Evolutionary conservation across 2,888 invertebrate genomes (phyloP), one percentile per base, ranked within the genome.

Genomic region (Poecilus cupreus): DNA sequence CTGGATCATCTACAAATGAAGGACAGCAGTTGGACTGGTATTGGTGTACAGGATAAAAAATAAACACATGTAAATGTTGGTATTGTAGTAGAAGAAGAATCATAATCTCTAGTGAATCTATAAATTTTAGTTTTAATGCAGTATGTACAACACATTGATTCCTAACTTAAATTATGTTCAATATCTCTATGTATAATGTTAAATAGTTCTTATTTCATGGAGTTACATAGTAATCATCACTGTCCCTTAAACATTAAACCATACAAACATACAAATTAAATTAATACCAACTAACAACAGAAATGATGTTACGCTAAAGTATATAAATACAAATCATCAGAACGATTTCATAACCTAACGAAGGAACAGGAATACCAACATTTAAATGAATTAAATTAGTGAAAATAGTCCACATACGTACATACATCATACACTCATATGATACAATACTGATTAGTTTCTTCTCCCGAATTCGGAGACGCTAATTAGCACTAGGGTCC

Each of bases 71-170:
- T n/a, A n/a, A n/a, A n/a, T n/a, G n/a, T n/a, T n/a, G n/a, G n/a
- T n/a, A 26, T 26, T 26, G 26, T 5, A 32, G 32, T 32, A 32
- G 5, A 32, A 32, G 32, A 32, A 32, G 32, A 32, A 32, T 32
- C 32, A 32, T 32, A 32, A 32, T 32, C 32, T 32, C 32, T 32
- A 32, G 13, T 83, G 84, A 84, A 84, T 86, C 87, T 88, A 87
- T 87, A 87, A 88, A 87, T 86, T 86, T 87, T 87, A 86, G 85
- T 88, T 87, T 32, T 87, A 87, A 79, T 88, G 86, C 87, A 85
- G 51, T 88, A 88, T 88, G 86, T 87, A 88, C 88, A 88, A 88
- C 88, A 88, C 80, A 80, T 80, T 75, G 81, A 74, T 68, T 43
- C 32, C 24, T 54, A 80, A 37, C 54, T 80, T 80, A 80, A 51